Evolutionary conservation across 2,113 vertebrate genomes (phyloP).

Genomic region (Sitta europaea): DNA sequence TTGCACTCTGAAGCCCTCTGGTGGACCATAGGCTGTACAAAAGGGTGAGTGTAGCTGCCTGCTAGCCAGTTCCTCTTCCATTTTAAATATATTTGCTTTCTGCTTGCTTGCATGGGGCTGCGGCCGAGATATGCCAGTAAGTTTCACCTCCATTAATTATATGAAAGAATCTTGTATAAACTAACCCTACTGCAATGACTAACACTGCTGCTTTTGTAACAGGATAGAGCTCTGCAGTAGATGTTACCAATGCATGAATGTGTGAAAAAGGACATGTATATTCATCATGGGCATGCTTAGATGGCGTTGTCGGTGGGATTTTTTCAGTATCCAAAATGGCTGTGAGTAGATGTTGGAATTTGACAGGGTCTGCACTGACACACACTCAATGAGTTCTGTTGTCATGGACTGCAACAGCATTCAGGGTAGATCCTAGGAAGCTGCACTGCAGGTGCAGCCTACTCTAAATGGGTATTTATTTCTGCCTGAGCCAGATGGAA

Average conservation of each 20-base stretch:
- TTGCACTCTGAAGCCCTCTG: constrained; percentile 99
- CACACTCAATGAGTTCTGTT: neutral
- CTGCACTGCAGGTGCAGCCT: neutral
- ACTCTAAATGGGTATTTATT: neutral
- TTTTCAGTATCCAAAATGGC: neutral
- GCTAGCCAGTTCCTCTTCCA: constrained; percentile 84
- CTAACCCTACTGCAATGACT: constrained; percentile 77
- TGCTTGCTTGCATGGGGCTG: constrained; percentile 99
- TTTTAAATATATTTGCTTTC: constrained; percentile 80
- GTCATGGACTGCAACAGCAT: neutral
- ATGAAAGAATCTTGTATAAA: constrained; percentile 43
- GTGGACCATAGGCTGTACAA: constrained; percentile 99
- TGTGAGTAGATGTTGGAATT: neutral
- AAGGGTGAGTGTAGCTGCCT: constrained; percentile 99
- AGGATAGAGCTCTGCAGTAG: constrained; percentile 63
- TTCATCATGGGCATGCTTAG: constrained; percentile 70
- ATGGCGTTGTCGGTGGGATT: neutral
- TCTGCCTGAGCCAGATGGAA: neutral
- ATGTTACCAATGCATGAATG: constrained; percentile 69
- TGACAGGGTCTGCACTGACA: neutral
- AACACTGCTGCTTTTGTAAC: constrained; percentile 65
- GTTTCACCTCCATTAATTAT: constrained; percentile 76
- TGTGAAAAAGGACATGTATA: constrained; percentile 2
- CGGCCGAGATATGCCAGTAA: constrained; percentile 75
- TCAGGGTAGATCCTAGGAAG: neutral